Base-by-base conservation (phyloP, 2,113 vertebrate species). In the Podarcis raffonei region DNA sequence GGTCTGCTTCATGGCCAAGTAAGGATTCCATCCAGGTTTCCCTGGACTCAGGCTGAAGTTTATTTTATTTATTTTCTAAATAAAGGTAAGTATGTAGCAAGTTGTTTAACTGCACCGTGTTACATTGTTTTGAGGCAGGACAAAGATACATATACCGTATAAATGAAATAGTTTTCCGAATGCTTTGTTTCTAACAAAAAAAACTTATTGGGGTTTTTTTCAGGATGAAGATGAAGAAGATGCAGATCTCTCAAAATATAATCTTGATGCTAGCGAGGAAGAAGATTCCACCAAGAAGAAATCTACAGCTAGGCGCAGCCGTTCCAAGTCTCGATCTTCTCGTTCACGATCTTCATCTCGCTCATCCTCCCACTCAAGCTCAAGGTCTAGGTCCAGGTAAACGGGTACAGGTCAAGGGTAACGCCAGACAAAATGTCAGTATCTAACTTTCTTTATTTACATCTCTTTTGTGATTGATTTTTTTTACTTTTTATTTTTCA, bases 371-470 rank as follows among this genome's bases (percentile, higher is more conserved):
- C 98, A 98, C 93, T 99, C 99, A 96, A 98, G 98, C 97, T 99
- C 98, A 95, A 98, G 98, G 99, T 99, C 99, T 96, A 99, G 98
- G 99, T 99, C 99, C 98, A 99, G 99, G 99, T 99, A 99, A 99
- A 99, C 98, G 98, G 98, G 98, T 98, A 98, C 98, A 99, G 98
- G 98, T 98, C 99, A 98, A 99, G 99, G 99, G 99, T 99, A 98
- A 99, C 98, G 94, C 97, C 98, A 97, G 98, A 98, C 97, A 99
- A 99, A 99, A 99, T 99, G 99, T 99, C 98, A 98, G 99, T 99
- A 99, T 99, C 98, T 98, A 98, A 98, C 96, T 98, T 87, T 97
- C 98, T 97, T 97, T 97, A 97, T 96, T 96, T 97, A 94, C 95
- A 94, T 94, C 94, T 96, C 92, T 95, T 89, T 89, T 89, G 81